Evolutionary conservation across 1,140 invertebrate genomes (phyloP).

Genomic region (Brachionus calyciflorus): DNA sequence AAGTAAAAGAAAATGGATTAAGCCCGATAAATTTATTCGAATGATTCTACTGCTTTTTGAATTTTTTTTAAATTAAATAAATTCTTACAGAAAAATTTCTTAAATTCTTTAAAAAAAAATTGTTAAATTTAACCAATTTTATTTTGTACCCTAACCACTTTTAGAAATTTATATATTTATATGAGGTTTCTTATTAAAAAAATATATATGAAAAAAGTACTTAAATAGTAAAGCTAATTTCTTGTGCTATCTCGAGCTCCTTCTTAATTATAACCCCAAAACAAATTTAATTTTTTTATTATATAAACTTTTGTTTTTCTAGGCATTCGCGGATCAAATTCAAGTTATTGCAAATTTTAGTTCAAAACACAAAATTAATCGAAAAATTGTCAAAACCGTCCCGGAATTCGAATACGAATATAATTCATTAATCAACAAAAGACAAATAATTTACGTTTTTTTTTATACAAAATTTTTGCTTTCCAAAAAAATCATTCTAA

Average conservation of each 20-base stretch:
- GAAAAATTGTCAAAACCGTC: neutral
- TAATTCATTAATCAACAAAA: no score
- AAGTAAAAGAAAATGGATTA: neutral
- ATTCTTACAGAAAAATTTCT: no score
- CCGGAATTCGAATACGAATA: neutral
- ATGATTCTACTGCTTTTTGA: no score
- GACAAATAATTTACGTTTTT: constrained; percentile 1
- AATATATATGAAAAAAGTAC: no score
- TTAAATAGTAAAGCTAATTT: no score
- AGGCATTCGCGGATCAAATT: constrained; percentile 2
- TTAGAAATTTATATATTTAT: no score
- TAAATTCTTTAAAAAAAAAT: no score
- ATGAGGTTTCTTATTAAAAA: no score
- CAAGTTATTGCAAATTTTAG: constrained; percentile 31
- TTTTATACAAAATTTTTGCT: constrained; percentile 8
- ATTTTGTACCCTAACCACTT: no score
- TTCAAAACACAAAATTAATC: neutral
- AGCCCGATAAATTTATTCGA: no score
- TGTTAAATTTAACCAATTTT: no score
- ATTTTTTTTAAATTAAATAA: no score
- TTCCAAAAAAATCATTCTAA: constrained; percentile 39
- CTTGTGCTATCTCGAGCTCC: neutral
- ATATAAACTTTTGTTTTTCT: neutral
- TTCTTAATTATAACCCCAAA: neutral
- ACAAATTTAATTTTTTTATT: neutral